These are phyloP conservation scores for Oryzias dopingdopingensis DNA, from an alignment of 2,797 vertebrate genomes.

Conservation along the genomic window DNA sequence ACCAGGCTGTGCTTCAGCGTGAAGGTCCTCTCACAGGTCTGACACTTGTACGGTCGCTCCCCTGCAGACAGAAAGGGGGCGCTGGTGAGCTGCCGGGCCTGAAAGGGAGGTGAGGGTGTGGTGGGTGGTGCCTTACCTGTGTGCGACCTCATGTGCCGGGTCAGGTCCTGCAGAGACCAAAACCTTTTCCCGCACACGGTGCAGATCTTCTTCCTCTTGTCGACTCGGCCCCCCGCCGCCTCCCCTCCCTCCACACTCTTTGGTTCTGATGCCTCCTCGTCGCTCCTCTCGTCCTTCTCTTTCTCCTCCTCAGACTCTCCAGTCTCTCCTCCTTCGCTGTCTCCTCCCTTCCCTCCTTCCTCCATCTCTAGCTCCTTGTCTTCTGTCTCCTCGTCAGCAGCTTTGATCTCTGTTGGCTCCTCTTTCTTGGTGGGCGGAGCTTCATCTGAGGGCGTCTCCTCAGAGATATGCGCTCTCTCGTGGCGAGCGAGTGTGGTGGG, in stretches of 20 bases:
- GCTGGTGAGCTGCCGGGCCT: too few relatives aligned
- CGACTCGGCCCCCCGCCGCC: constrained; percentile 70
- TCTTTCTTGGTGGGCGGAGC: constrained; percentile 34
- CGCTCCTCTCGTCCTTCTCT: constrained; percentile 84
- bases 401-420: constrained; percentile 46
- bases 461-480: constrained; percentile 83
- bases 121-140: constrained; percentile 78
- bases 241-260: constrained; percentile 78
- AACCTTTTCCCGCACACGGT: constrained; percentile 93
- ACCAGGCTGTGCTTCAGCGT: constrained; percentile 98
- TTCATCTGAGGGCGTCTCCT: constrained; percentile 61
- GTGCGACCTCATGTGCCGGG: constrained; percentile 95
- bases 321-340: constrained; percentile 62
- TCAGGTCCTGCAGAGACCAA: constrained; percentile 98
- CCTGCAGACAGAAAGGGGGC: constrained; percentile 67
- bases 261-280: constrained; percentile 84
- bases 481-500: constrained; percentile 90
- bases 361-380: constrained; percentile 59
- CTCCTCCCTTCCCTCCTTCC: constrained; percentile 66
- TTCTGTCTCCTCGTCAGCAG: constrained; percentile 42
- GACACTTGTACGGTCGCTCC: constrained; percentile 94
- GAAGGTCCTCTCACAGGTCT: constrained; percentile 95
- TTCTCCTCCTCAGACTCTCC: constrained; percentile 44
- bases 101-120: not conserved
- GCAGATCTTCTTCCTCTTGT: constrained; percentile 98